Evolutionary conservation across 2,797 vertebrate genomes (phyloP), one percentile per base, ranked within the genome.

Genomic region (Cryptoblepharus egeriae): DNA sequence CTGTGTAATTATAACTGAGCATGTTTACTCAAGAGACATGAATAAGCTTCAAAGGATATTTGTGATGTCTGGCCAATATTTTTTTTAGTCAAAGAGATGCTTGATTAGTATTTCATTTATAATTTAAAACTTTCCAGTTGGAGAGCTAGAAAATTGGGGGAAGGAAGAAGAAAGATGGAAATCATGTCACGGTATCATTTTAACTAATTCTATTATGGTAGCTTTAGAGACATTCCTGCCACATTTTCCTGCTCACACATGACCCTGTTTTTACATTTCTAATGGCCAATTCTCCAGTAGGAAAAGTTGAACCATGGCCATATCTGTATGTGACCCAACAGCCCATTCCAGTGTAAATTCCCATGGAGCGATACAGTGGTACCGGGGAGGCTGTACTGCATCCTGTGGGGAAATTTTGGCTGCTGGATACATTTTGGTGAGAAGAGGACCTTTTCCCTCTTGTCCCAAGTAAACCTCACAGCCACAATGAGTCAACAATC

Each of bases 21-120:
- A 76, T 88, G 92, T 89, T 93, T 92, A 89, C 63, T 87, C 16
- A 67, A 83, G 76, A 87, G 79, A 87, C 60, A 80, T 60, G 69
- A 90, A 91, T 91, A 84, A 24, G 3, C 60, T 91, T 92, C 87
- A 92, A 86, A 90, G 58, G 68, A 73, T 15, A 83, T 79, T 65
- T 88, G 91, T 81, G 82, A 39, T 75, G 88, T 85, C 67, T 39
- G n/a, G 15, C 42, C 83, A 87, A 87, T 52, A 28, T 77, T 58
- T 72, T 52, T 65, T 16, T 15, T 15, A 52, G 57, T 22, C 2
- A 13, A 52, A 0, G 45, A 52, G 0, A 55, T 64, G 15, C 64
- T 37, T 82, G 69, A 74, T 86, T 0, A 16, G 2, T 55, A 37
- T 80, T 85, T 20, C 32, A 52, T 18, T 32, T 42, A 32, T n/a